Evolutionary conservation across 2,113 vertebrate genomes (phyloP), one percentile per base, ranked within the genome.

Genomic region (Alligator mississippiensis): DNA sequence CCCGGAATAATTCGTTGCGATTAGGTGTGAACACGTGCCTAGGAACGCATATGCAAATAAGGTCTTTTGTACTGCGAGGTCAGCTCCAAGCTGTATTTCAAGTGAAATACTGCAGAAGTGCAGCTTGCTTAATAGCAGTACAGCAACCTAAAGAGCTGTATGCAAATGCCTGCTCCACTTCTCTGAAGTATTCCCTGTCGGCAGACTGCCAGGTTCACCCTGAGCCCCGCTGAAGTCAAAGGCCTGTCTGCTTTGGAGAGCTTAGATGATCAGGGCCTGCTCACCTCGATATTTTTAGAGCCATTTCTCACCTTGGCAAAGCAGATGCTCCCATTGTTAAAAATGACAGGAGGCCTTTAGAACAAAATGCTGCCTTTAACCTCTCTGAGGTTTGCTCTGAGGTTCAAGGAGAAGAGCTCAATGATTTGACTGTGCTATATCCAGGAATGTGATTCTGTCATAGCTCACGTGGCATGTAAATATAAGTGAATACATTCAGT

Each of bases 401-500:
- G 47, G 47, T 47, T 47, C 47, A 47, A 47, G 22, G 47, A 66
- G 34, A 28, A 61, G 12, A 0, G 0, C 19, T 14, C 27, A 22
- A 7, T 0, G 1, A 62, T 9, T 24, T 60, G 89, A 30, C 3
- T 2, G 16, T 3, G 28, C 12, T 47, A 47, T 54, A 62, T 16
- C 47, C 34, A 74, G 11, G 28, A 14, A 15, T 22, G n/a, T 30
- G 81, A 57, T 57, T n/a, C 34, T 64, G 28, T 82, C 34, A 55
- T n/a, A 83, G 47, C 64, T 68, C 47, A 91, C 84, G 66, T 84
- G 30, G 21, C 24, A 72, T 13, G 58, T 64, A 1, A 62, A 93
- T 89, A 86, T 0, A 3, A 60, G 11, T 6, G 5, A 61, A 4
- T 9, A 25, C 0, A 0, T 25, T 24, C 75, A 62, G 55, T 1